phyloP scores from a whole-genome alignment of 64 coral and sea anemone genomes.

The Pachyseris speciosa region DNA sequence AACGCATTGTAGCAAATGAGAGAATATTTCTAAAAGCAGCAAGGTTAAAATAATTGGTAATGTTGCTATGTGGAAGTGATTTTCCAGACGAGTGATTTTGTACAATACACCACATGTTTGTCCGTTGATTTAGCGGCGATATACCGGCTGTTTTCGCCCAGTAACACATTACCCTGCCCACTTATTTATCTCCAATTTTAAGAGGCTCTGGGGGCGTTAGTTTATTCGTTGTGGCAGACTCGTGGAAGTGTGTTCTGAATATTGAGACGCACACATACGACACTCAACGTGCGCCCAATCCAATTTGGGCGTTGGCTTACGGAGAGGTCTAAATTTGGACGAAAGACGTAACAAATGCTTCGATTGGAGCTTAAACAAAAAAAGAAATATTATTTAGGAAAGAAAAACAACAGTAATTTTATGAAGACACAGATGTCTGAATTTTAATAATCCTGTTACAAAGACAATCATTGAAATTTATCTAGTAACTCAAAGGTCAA shows the following conservation, averaged over 20 bases:
- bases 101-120: constrained; percentile 51
- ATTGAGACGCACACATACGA: not conserved
- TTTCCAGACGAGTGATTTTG: constrained; percentile 22
- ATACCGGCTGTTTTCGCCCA: constrained; percentile 55
- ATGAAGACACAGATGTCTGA: not conserved
- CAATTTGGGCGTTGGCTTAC: not conserved
- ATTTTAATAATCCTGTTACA: not conserved
- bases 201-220: constrained; percentile 16
- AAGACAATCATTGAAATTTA: not conserved
- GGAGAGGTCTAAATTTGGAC: no score
- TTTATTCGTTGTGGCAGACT: not conserved
- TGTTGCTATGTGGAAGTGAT: constrained; percentile 37
- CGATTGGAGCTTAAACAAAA: no score
- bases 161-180: not conserved
- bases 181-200: not conserved
- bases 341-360: no score
- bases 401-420: no score
- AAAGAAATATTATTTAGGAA: no score
- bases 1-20: not conserved
- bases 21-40: not conserved
- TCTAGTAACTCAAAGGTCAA: not conserved
- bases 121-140: not conserved
- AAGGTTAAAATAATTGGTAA: not conserved
- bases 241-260: not conserved
- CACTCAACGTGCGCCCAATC: not conserved